phyloP scores from a whole-genome alignment of 1,140 invertebrate species.

The Samia ricini region DNA sequence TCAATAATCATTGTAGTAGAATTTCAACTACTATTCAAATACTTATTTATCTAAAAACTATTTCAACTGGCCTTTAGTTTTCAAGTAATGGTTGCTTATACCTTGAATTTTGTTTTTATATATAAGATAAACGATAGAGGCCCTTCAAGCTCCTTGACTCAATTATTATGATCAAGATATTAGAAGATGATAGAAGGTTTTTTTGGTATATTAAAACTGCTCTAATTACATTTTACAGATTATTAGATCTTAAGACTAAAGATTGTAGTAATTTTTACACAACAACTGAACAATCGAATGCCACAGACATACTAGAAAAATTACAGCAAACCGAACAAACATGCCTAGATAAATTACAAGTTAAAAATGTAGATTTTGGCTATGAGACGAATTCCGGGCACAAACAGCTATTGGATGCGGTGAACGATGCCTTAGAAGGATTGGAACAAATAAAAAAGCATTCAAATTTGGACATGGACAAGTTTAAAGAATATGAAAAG shows the following conservation, averaged over 20 bases:
- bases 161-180: no score
- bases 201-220: no score
- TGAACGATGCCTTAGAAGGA: constrained; percentile 58
- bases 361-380: constrained; percentile 65
- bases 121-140: no score
- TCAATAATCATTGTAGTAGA: no score
- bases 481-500: constrained; percentile 52
- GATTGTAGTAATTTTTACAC: constrained; percentile 45
- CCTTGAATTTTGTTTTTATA: no score
- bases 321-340: constrained; percentile 40
- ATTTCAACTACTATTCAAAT: no score
- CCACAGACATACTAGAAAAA: constrained; percentile 31
- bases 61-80: no score
- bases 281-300: constrained; percentile 42
- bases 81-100: no score
- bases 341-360: constrained; percentile 50
- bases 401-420: constrained; percentile 53
- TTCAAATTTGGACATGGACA: constrained; percentile 46
- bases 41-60: no score
- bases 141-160: no score
- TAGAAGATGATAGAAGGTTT: no score
- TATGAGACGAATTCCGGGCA: constrained; percentile 52
- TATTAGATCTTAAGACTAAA: constrained; percentile 47
- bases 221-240: constrained; percentile 47
- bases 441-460: constrained; percentile 59